These are phyloP conservation scores for Sialis fuliginosa DNA, from an alignment of 2,888 invertebrate genomes.

Conservation along the genomic window DNA sequence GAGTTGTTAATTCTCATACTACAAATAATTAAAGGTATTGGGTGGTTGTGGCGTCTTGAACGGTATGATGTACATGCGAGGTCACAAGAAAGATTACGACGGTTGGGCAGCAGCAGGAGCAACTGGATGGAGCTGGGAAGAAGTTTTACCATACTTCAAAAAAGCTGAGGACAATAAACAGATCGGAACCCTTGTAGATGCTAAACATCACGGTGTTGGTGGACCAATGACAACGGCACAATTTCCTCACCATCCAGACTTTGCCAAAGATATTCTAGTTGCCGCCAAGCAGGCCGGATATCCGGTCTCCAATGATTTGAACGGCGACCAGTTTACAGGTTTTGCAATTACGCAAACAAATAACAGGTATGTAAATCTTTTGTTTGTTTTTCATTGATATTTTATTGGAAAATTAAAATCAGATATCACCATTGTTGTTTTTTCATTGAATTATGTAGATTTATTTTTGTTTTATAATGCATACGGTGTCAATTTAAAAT, in stretches of 20 bases:
- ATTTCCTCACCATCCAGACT: constrained; percentile 43
- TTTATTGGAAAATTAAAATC: too few relatives aligned
- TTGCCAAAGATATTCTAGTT: constrained; percentile 40
- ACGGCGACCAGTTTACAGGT: constrained; percentile 41
- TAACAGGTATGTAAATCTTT: constrained; percentile 28
- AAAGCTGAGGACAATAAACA: constrained; percentile 49
- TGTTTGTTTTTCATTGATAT: not conserved
- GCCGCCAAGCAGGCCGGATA: constrained; percentile 43
- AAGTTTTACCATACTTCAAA: constrained; percentile 55
- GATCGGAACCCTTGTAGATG: constrained; percentile 36
- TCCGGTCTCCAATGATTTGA: constrained; percentile 42
- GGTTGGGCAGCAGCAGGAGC: constrained; percentile 58
- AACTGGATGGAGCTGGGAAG: constrained; percentile 59
- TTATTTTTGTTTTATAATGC: too few relatives aligned
- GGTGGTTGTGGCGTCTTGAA: constrained; percentile 59
- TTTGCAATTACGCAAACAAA: constrained; percentile 47
- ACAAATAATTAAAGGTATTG: constrained; percentile 27
- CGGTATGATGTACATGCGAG: constrained; percentile 74
- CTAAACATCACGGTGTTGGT: constrained; percentile 37
- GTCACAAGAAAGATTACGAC: constrained; percentile 56
- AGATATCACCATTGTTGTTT: too few relatives aligned
- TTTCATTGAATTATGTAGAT: too few relatives aligned
- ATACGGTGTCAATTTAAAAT: too few relatives aligned
- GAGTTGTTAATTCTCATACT: too few relatives aligned
- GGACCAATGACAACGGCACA: constrained; percentile 43